Percentiles rank a stretch among this genome's conserved stretches.
Evolutionary conservation across 2,888 invertebrate genomes (phyloP).

Genomic region (Diarsia dahlii): DNA sequence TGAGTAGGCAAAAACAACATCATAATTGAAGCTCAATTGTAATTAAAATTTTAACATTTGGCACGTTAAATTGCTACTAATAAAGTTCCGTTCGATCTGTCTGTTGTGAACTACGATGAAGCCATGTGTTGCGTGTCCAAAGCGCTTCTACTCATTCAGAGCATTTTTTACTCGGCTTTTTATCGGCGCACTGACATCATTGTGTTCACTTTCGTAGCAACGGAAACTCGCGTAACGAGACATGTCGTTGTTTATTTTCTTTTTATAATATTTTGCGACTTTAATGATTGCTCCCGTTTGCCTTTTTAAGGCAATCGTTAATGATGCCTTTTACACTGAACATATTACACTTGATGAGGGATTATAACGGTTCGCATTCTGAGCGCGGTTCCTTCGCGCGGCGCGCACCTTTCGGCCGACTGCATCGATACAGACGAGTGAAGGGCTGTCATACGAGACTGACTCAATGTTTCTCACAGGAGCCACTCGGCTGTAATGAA

Average conservation of each 20-base stretch:
- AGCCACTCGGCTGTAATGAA: conserved; percentile 82
- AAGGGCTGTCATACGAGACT: conserved; percentile 88
- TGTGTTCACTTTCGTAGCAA: conserved; percentile 89
- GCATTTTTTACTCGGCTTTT: conserved; percentile 85
- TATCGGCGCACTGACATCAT: conserved; percentile 86
- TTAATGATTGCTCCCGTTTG: conserved; percentile 89
- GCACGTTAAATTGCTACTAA: conserved; percentile 70
- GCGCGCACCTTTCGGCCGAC: conserved; percentile 77
- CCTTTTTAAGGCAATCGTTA: conserved; percentile 90
- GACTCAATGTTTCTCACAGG: conserved; percentile 84
- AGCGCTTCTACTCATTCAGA: conserved; percentile 83
- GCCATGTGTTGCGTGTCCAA: conserved; percentile 76
- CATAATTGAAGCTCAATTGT: conserved; percentile 51
- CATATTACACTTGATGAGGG: conserved; percentile 86
- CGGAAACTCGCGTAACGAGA: conserved; percentile 89
- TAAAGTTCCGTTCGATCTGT: conserved; percentile 78
- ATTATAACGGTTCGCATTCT: conserved; percentile 86
- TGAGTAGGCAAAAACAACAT: neutral
- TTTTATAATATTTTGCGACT: conserved; percentile 87
- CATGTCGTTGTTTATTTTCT: conserved; percentile 83
- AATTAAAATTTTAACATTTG: conserved; percentile 75
- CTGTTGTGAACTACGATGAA: conserved; percentile 73
- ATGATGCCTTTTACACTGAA: conserved; percentile 89
- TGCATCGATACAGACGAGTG: conserved; percentile 78
- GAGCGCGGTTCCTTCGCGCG: conserved; percentile 73